Conservation (phyloP, 1,140 invertebrate genomes). For the Heterodera carotae region DNA sequence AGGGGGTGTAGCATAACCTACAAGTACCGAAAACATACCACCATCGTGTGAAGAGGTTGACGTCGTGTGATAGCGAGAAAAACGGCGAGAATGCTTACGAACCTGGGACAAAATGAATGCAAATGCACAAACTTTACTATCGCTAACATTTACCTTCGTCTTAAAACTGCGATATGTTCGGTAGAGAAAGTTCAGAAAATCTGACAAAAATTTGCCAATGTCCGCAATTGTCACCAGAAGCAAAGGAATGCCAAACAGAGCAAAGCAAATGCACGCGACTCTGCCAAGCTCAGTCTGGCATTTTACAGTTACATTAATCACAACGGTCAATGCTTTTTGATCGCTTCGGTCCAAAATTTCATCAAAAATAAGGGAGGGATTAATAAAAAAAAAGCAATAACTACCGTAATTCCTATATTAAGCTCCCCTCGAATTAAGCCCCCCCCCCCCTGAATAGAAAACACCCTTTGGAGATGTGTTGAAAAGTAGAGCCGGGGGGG, state of each 20-base stretch:
- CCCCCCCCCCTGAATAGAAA: no score
- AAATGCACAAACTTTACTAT: neutral
- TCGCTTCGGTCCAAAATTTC: no score
- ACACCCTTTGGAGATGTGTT: no score
- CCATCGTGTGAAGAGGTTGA: constrained; percentile 48
- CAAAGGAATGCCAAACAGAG: constrained; percentile 69
- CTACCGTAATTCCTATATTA: no score
- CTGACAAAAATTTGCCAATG: constrained; percentile 67
- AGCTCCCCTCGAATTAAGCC: no score
- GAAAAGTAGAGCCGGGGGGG: no score
- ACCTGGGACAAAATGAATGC: constrained; percentile 48
- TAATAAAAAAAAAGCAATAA: no score
- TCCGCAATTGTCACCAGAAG: constrained; percentile 69
- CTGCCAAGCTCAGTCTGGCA: constrained; percentile 67
- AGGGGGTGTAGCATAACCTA: no score
- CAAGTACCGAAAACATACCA: no score
- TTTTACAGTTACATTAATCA: neutral
- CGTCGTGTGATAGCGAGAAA: constrained; percentile 50
- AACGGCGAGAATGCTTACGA: constrained; percentile 55
- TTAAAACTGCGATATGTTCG: constrained; percentile 29
- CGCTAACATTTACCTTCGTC: constrained; percentile 7
- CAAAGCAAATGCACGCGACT: constrained; percentile 69
- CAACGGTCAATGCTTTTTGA: no score
- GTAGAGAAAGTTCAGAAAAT: constrained; percentile 60
- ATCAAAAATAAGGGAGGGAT: no score